Evolutionary conservation across 2,888 invertebrate species (phyloP), one percentile per base, ranked within the genome.

Genomic region (Agrochola circellaris): DNA sequence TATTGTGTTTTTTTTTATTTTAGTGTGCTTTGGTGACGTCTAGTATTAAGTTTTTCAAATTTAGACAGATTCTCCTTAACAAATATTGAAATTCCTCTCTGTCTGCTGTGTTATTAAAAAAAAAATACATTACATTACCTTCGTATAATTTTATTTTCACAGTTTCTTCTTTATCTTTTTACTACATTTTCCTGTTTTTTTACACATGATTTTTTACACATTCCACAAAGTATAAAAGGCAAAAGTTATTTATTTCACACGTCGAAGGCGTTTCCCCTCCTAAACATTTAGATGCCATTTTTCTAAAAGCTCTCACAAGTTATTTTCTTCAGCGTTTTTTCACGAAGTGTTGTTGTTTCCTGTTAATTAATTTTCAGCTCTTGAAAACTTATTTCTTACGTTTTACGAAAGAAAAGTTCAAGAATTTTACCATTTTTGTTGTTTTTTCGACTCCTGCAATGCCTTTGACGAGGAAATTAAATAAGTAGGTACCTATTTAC

Each of bases 401-500:
- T 73, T 82, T 73, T 2, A 61, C 13, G 51, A 30, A 42, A 80
- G 34, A 2, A 26, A 75, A 62, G 26, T 82, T 75, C 61, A 51
- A 30, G 77, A 76, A 51, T 51, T 61, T 75, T 51, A 38, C 38
- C 38, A 23, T 60, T 51, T 17, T 60, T 26, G 15, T 75, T 48
- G 9, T 82, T 82, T 61, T 77, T 48, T 48, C 30, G 8, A 58
- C 48, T 58, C 15, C n/a, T 61, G 34, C 26, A 54, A 34, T 45
- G 81, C 26, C 75, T 77, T 77, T 77, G 75, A 74, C 51, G 77
- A 26, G 54, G n/a, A 75, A 82, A 77, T 82, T 45, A 75, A 61
- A 82, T 75, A 61, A 61, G 11, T 54, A 23, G 9, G 42, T 42
- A 26, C 17, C 45, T 54, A 26, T 61, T 26, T 7, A 54, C 51